Evolutionary conservation across 2,797 vertebrate species (phyloP).

Genomic region (Cygnus olor): DNA sequence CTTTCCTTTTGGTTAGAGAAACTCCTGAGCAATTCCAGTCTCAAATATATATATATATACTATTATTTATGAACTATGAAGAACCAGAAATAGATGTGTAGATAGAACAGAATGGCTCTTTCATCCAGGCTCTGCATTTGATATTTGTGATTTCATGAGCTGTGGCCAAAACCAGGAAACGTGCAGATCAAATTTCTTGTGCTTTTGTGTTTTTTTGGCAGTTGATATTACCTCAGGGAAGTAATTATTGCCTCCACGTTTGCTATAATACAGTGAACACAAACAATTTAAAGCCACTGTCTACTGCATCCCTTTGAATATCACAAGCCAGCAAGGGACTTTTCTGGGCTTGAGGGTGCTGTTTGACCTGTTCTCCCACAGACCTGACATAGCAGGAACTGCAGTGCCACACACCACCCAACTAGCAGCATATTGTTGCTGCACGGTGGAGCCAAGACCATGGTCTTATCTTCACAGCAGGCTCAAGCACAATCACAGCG

Average conservation of each 20-base stretch:
- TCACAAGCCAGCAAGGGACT: background rate
- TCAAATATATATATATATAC: background rate
- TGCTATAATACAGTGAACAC: background rate
- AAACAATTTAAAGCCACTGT: background rate
- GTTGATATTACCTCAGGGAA: slow-evolving; percentile 52
- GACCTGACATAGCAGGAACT: background rate
- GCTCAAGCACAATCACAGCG: background rate
- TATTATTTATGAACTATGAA: background rate
- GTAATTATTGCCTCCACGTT: slow-evolving; percentile 39
- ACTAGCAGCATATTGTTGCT: background rate
- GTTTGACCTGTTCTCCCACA: background rate
- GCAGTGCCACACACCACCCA: background rate
- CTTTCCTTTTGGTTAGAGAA: background rate
- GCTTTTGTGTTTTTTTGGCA: background rate
- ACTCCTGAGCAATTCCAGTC: background rate
- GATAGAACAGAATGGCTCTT: slow-evolving; percentile 34
- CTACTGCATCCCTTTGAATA: background rate
- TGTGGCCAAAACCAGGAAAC: slow-evolving; percentile 18
- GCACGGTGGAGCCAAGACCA: accelerated
- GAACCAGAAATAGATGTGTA: background rate
- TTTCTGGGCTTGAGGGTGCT: background rate
- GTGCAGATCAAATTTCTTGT: slow-evolving; percentile 45
- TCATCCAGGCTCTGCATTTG: background rate
- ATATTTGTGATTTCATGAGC: slow-evolving; percentile 33
- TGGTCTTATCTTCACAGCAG: background rate